phyloP scores from a whole-genome alignment of 37 sponge, comb jelly and placozoan genomes.

The Beroe forskalii region DNA sequence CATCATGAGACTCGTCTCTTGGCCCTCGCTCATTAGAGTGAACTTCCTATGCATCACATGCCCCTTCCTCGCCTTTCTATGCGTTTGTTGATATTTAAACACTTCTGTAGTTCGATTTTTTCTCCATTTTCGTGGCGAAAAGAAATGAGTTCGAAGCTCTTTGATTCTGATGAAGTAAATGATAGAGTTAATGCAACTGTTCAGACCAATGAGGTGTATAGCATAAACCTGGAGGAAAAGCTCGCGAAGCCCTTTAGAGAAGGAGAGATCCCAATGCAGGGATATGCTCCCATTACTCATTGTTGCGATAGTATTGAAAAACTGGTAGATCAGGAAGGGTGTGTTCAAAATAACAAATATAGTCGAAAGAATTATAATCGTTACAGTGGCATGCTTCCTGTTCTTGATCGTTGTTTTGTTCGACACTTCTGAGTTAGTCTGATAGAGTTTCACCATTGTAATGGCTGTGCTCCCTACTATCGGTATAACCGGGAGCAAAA shows the following conservation, averaged over 20 bases:
- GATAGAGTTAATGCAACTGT: slow-evolving; percentile 26
- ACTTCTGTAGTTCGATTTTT: neutral
- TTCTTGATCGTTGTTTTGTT: neutral
- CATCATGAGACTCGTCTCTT: too few relatives aligned
- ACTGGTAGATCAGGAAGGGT: neutral
- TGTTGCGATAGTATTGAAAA: neutral
- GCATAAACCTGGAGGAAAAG: neutral
- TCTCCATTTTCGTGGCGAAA: neutral
- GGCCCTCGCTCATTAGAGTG: neutral
- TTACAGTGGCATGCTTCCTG: neutral
- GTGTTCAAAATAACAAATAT: neutral
- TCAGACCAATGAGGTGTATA: neutral
- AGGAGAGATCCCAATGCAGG: neutral
- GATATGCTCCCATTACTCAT: neutral
- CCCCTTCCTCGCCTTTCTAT: neutral
- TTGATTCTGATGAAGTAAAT: neutral
- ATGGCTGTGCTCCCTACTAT: neutral
- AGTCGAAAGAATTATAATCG: neutral
- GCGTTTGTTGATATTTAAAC: too few relatives aligned
- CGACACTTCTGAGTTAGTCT: neutral
- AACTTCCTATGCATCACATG: neutral
- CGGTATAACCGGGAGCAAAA: neutral
- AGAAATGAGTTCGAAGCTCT: neutral
- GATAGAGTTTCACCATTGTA: neutral
- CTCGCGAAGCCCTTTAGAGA: neutral